phyloP scores from a whole-genome alignment of 2,113 vertebrate species.

The Calyptommatus sinebrachiatus region DNA sequence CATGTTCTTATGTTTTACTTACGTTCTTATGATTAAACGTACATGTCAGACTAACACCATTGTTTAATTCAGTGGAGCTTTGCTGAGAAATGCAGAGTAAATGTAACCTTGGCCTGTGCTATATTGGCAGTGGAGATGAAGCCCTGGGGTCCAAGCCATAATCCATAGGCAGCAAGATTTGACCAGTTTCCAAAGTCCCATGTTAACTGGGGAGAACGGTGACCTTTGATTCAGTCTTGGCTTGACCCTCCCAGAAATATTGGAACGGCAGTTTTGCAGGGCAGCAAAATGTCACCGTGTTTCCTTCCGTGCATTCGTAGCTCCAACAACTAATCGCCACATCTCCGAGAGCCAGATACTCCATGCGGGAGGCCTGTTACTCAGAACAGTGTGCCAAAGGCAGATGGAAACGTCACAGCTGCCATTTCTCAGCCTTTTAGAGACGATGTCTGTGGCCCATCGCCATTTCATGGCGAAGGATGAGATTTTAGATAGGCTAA shows the following conservation, averaged over 20 bases:
- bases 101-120: neutral
- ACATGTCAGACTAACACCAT: too few relatives aligned
- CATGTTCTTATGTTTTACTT: too few relatives aligned
- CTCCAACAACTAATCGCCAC: too few relatives aligned
- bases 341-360: neutral
- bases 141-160: neutral
- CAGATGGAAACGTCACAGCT: neutral
- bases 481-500: neutral
- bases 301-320: neutral
- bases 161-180: conserved; percentile 13
- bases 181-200: conserved; percentile 15
- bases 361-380: neutral
- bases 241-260: neutral
- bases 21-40: too few relatives aligned
- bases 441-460: neutral
- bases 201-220: conserved; percentile 9
- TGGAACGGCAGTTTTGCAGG: conserved; percentile 9
- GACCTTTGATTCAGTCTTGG: conserved; percentile 32
- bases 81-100: neutral
- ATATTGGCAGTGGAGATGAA: too few relatives aligned
- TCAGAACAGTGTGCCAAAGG: neutral
- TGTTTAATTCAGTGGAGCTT: neutral
- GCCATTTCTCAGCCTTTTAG: neutral
- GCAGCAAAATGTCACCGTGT: conserved; percentile 32
- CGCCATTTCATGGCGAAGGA: neutral